A percentile compares a stretch with the other conserved stretches of the same genome.
These are phyloP conservation scores for Zaprionus africanus DNA, from an alignment of 1,140 invertebrate species.

Conservation along the genomic window DNA sequence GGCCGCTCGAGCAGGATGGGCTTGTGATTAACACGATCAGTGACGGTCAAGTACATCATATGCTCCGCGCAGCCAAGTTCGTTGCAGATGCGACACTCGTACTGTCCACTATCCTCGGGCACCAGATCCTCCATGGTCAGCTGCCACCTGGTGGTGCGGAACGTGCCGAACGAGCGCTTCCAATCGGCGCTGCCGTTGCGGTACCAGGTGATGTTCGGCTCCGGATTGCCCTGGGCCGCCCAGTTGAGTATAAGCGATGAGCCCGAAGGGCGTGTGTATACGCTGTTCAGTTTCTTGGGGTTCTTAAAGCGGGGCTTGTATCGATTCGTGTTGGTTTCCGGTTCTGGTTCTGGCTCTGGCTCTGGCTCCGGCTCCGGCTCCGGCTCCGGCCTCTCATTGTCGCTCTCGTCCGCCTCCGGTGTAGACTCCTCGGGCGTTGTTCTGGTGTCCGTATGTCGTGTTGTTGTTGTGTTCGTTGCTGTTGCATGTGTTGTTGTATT, in stretches of 20 bases:
- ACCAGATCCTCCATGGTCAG: conserved; percentile 90
- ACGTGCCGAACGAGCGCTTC: conserved; percentile 85
- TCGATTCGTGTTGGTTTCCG: conserved; percentile 20
- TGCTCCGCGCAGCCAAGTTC: conserved; percentile 90
- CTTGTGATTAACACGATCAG: conserved; percentile 78
- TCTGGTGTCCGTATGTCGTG: conserved; percentile 1
- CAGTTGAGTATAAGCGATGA: conserved; percentile 88
- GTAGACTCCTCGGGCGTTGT: conserved; percentile 19
- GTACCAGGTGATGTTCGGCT: conserved; percentile 91
- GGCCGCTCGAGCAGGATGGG: conserved; percentile 66
- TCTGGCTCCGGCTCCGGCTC: conserved; percentile 14
- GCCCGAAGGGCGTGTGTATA: conserved; percentile 88
- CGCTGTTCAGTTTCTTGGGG: conserved; percentile 46
- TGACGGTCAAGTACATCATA: conserved; percentile 86
- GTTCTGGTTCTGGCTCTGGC: conserved; percentile 2
- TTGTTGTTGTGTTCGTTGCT: background rate
- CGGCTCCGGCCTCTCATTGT: conserved; percentile 10
- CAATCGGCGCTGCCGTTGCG: conserved; percentile 89
- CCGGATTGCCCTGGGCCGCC: conserved; percentile 89
- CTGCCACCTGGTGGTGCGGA: conserved; percentile 87
- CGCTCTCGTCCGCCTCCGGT: conserved; percentile 47
- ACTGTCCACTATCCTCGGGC: conserved; percentile 91
- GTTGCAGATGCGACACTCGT: conserved; percentile 94
- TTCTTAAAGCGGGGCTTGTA: conserved; percentile 59
- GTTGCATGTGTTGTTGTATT: background rate